phyloP scores from a whole-genome alignment of 2,797 vertebrate species.

The Merluccius polli region DNA sequence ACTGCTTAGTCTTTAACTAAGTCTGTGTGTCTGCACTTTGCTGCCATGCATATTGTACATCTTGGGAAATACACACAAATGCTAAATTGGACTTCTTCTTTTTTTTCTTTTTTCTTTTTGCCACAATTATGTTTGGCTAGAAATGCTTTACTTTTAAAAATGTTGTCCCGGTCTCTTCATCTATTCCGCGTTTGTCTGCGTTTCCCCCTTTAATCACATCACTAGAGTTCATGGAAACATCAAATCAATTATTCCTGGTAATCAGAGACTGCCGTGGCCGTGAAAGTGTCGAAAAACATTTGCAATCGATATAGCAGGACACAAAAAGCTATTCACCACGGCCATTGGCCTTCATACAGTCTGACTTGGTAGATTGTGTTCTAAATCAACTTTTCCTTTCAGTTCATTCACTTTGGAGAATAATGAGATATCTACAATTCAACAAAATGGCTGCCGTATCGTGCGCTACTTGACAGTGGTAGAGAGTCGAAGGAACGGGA shows the following conservation, averaged over 20 bases:
- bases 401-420: not conserved
- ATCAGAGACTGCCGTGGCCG: too few relatives aligned
- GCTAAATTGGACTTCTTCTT: not conserved
- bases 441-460: not conserved
- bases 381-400: not conserved
- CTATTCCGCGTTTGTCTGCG: too few relatives aligned
- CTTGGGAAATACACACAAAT: not conserved
- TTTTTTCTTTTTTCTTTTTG: too few relatives aligned
- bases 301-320: not conserved
- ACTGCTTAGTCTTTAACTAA: not conserved
- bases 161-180: not conserved
- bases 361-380: not conserved
- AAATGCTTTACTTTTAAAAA: not conserved
- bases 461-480: constrained; percentile 5
- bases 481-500: constrained; percentile 3
- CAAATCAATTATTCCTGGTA: not conserved
- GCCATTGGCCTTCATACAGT: not conserved
- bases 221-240: not conserved
- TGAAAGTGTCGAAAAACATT: not conserved
- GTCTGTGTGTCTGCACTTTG: not conserved
- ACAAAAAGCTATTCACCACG: not conserved
- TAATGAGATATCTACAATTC: not conserved
- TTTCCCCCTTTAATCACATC: not conserved
- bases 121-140: not conserved
- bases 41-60: not conserved